Conservation (phyloP, 2,113 vertebrate species). For the Spilogale gracilis region DNA sequence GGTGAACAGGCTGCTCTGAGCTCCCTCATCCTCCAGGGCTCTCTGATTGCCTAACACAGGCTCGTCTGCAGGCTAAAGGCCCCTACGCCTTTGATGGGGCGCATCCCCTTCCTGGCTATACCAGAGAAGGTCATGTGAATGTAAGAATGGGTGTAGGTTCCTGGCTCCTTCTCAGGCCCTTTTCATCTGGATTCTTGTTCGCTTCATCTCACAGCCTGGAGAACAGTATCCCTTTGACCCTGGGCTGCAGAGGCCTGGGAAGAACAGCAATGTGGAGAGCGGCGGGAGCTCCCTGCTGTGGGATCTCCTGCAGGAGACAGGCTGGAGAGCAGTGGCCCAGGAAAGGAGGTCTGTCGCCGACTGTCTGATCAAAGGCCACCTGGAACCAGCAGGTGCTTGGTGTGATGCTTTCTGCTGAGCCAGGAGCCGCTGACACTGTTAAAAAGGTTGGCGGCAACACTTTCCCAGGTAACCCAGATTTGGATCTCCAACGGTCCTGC, state of each 20-base stretch:
- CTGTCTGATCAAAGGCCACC: conserved; percentile 3
- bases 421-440: neutral
- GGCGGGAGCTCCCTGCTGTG: rapidly evolving
- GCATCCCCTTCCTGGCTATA: neutral
- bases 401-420: conserved; percentile 30
- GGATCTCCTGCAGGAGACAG: neutral
- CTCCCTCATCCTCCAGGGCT: neutral
- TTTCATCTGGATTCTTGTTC: conserved; percentile 44
- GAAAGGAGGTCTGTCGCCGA: neutral
- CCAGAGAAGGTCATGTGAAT: conserved; percentile 16
- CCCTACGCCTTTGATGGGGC: neutral
- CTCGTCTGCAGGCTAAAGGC: neutral
- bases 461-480: conserved; percentile 58
- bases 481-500: neutral
- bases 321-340: neutral
- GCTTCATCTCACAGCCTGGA: conserved; percentile 25
- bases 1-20: neutral
- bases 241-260: neutral
- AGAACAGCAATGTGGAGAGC: neutral
- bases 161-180: conserved; percentile 25
- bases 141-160: conserved; percentile 32
- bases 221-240: neutral
- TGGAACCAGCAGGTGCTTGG: neutral
- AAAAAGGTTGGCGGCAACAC: conserved; percentile 41
- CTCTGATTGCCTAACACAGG: neutral